These are phyloP conservation scores for Sebastes elongatus DNA, from an alignment of 2,797 vertebrate genomes.

Conservation along the genomic window DNA sequence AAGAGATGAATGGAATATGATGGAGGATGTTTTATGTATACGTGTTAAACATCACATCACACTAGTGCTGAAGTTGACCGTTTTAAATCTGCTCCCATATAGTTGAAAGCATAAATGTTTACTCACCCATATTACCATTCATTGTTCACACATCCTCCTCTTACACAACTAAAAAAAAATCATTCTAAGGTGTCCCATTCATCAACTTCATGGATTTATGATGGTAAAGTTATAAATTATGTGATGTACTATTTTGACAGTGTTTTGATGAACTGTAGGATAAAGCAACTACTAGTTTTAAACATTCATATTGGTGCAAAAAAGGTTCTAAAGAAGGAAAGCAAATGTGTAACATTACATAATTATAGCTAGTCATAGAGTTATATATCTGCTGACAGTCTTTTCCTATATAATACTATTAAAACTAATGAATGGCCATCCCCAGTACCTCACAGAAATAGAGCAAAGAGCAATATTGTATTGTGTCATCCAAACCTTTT, in stretches of 20 bases:
- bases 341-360: background rate
- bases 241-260: background rate
- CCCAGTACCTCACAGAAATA: background rate
- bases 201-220: background rate
- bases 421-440: background rate
- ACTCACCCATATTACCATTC: background rate
- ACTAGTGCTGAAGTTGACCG: background rate
- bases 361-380: background rate
- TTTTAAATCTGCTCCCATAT: background rate
- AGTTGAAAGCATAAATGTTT: background rate
- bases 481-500: background rate
- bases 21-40: background rate
- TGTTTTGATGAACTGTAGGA: background rate
- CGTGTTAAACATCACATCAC: conserved; percentile 1
- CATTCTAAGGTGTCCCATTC: background rate
- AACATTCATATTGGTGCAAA: background rate
- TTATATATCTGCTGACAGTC: background rate
- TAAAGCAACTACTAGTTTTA: background rate
- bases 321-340: background rate
- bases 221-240: background rate
- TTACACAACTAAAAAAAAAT: background rate
- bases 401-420: background rate
- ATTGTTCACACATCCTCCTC: background rate
- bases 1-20: conserved; percentile 3
- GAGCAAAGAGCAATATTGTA: background rate